Percentiles rank a stretch among this genome's conserved stretches.
Evolutionary conservation across 2,888 invertebrate genomes (phyloP).

Genomic region (Yponomeuta plumbellus): DNA sequence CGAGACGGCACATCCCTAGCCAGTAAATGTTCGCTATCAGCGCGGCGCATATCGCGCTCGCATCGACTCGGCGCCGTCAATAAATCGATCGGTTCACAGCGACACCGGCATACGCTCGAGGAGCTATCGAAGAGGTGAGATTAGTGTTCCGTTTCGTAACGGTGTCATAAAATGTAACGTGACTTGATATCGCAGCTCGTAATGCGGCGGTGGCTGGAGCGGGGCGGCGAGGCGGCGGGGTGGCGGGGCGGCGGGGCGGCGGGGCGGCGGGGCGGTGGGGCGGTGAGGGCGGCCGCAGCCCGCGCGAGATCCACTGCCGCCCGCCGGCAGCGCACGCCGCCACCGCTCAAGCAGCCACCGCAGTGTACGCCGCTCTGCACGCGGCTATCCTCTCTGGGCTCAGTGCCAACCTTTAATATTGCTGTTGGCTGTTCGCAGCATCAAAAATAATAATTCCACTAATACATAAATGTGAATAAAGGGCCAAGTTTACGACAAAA

Average conservation of each 20-base stretch:
- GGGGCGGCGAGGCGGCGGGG: not conserved
- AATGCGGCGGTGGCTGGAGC: not conserved
- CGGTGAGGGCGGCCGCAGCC: not conserved
- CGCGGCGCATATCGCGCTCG: not conserved
- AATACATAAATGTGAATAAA: too few species aligned
- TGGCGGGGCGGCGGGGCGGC: too few species aligned
- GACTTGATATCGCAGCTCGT: constrained; percentile 1
- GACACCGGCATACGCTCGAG: not conserved
- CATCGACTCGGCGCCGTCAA: not conserved
- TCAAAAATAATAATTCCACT: not conserved
- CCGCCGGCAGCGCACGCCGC: not conserved
- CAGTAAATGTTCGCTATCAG: not conserved
- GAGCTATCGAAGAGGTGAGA: not conserved
- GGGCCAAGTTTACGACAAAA: not conserved
- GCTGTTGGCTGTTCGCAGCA: not conserved
- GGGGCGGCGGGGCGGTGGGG: not conserved
- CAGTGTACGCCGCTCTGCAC: not conserved
- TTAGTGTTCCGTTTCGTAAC: not conserved
- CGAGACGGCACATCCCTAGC: too few species aligned
- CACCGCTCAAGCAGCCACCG: not conserved
- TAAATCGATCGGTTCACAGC: not conserved
- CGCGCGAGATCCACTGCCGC: not conserved
- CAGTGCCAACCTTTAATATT: not conserved
- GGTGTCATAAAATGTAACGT: not conserved
- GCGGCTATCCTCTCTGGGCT: not conserved